These are phyloP conservation scores for Tinea trinotella DNA, from an alignment of 2,888 invertebrate genomes.

Conservation along the genomic window DNA sequence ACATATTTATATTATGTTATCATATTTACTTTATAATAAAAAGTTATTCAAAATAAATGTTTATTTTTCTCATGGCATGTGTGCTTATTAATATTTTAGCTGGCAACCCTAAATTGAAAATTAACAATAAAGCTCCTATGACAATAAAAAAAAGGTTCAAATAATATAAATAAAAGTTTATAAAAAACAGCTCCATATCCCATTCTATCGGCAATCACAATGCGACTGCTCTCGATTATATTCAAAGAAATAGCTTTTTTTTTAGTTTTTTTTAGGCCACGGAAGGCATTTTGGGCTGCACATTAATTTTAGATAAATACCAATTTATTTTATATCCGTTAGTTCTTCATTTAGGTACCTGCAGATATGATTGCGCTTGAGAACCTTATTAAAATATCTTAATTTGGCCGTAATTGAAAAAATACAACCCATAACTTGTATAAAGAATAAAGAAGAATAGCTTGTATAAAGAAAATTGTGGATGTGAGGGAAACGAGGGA, in stretches of 20 bases:
- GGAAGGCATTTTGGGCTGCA: background rate
- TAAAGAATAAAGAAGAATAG: no score
- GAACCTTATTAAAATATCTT: no score
- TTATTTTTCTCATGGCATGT: background rate
- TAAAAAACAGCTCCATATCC: constrained; percentile 24
- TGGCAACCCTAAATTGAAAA: constrained; percentile 21
- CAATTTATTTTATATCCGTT: background rate
- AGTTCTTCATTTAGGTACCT: no score
- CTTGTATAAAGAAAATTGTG: no score
- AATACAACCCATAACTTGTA: no score
- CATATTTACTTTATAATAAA: no score
- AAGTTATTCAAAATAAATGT: background rate
- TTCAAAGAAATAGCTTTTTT: constrained; percentile 6
- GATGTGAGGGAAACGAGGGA: no score
- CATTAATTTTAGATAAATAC: constrained; percentile 1
- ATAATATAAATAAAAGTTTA: constrained; percentile 24
- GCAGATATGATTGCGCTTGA: no score
- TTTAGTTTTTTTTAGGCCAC: background rate
- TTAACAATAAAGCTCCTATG: constrained; percentile 23
- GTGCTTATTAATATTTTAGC: constrained; percentile 6
- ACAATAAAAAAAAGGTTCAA: constrained; percentile 24
- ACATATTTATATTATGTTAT: no score
- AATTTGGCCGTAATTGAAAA: no score
- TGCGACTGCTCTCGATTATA: constrained; percentile 23
- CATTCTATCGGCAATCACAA: constrained; percentile 25